These are phyloP conservation scores for Rotaria sp. DNA, from an alignment of 2,888 invertebrate species.

Conservation along the genomic window DNA sequence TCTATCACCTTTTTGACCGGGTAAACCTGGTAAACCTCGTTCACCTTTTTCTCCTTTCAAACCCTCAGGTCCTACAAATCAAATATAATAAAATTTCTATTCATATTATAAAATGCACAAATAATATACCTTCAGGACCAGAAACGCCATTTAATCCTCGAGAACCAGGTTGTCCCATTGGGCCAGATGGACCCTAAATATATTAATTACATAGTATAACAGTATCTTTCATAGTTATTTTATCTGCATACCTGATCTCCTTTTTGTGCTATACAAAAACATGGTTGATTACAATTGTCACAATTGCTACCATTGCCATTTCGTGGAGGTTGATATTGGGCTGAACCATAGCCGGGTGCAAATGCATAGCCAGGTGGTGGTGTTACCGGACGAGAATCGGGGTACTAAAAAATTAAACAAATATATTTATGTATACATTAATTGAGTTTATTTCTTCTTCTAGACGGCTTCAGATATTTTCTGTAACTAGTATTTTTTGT, in stretches of 20 bases:
- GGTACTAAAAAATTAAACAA: neutral
- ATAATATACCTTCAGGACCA: neutral
- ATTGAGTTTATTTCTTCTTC: neutral
- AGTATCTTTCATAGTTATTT: neutral
- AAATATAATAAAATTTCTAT: neutral
- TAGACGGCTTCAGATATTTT: too few species aligned
- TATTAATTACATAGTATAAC: neutral
- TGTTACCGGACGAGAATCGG: neutral
- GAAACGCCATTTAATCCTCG: neutral
- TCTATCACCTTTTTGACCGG: conserved; percentile 33
- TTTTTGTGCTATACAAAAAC: conserved; percentile 18
- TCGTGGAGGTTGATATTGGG: neutral
- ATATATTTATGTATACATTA: neutral
- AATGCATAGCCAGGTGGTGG: neutral
- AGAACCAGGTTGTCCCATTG: neutral
- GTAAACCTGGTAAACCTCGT: conserved; percentile 38
- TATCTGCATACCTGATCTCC: neutral
- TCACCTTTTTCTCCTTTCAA: conserved; percentile 37
- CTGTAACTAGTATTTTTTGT: too few species aligned
- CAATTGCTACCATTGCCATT: neutral
- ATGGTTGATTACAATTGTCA: conserved; percentile 23
- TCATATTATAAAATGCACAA: neutral
- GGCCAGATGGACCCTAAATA: neutral
- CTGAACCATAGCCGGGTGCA: neutral
- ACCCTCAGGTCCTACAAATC: neutral